Percentiles rank a stretch among this genome's conserved stretches.
These are phyloP conservation scores for Felis catus DNA, from an alignment of 2,113 vertebrate species.

Conservation along the genomic window DNA sequence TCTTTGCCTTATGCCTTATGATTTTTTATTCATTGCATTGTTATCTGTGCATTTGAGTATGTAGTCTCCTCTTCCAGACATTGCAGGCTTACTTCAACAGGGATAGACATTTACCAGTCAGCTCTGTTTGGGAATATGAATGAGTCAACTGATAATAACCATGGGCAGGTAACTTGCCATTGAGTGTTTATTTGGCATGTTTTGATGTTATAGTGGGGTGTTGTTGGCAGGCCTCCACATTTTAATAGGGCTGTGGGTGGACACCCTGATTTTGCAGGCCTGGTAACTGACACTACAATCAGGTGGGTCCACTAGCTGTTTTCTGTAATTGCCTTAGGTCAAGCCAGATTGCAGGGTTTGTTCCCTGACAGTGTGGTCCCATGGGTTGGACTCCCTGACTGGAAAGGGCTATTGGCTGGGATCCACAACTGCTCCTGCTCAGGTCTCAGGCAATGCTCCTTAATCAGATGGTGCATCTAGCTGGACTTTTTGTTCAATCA, in stretches of 20 bases:
- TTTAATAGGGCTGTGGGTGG: neutral
- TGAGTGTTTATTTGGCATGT: neutral
- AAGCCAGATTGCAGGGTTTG: neutral
- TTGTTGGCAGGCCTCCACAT: neutral
- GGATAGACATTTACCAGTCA: neutral
- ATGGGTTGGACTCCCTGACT: neutral
- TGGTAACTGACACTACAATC: neutral
- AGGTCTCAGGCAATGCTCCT: neutral
- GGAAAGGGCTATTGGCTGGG: neutral
- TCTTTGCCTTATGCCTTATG: neutral
- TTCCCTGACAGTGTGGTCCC: neutral
- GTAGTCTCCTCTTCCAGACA: neutral
- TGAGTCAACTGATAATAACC: neutral
- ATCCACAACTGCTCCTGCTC: neutral
- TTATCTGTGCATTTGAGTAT: neutral
- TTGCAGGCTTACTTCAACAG: neutral
- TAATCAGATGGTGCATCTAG: neutral
- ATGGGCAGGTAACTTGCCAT: neutral
- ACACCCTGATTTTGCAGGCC: neutral
- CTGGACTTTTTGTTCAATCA: neutral
- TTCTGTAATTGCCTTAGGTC: neutral
- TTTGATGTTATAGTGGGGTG: neutral
- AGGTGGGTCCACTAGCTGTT: neutral
- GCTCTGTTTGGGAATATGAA: neutral
- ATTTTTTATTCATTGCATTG: neutral